phyloP scores from a whole-genome alignment of 2,888 invertebrate genomes.

The Noctua comes region DNA sequence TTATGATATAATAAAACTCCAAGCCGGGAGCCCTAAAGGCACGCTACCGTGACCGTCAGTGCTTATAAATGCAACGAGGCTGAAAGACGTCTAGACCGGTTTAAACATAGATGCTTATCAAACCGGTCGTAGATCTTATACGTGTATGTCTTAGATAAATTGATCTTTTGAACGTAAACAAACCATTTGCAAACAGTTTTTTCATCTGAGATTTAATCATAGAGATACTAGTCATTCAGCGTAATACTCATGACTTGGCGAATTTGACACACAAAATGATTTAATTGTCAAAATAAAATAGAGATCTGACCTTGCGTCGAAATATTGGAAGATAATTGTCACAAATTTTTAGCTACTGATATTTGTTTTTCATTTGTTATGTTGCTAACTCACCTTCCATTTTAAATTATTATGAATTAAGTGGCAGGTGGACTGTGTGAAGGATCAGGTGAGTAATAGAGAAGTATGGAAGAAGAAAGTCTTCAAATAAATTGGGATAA shows the following conservation, averaged over 20 bases:
- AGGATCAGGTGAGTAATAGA: neutral
- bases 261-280: neutral
- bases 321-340: conserved; percentile 15
- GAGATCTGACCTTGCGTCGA: conserved; percentile 13
- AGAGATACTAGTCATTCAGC: conserved; percentile 16
- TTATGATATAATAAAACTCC: conserved; percentile 14
- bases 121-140: conserved; percentile 42
- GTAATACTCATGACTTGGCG: conserved; percentile 22
- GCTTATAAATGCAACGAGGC: conserved; percentile 13
- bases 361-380: neutral
- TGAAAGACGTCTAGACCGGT: conserved; percentile 46
- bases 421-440: neutral
- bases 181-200: conserved; percentile 9
- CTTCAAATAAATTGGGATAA: neutral
- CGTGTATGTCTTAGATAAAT: conserved; percentile 4
- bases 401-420: neutral
- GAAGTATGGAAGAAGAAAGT: neutral
- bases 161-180: conserved; percentile 14
- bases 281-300: conserved; percentile 30
- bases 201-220: neutral
- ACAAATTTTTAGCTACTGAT: conserved; percentile 9
- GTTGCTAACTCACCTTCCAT: neutral
- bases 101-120: conserved; percentile 18
- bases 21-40: neutral
- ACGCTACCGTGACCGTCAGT: conserved; percentile 5